Percentiles rank a stretch among this genome's conserved stretches.
phyloP scores from a whole-genome alignment of 2,888 invertebrate genomes.

The Dryobotodes eremita region DNA sequence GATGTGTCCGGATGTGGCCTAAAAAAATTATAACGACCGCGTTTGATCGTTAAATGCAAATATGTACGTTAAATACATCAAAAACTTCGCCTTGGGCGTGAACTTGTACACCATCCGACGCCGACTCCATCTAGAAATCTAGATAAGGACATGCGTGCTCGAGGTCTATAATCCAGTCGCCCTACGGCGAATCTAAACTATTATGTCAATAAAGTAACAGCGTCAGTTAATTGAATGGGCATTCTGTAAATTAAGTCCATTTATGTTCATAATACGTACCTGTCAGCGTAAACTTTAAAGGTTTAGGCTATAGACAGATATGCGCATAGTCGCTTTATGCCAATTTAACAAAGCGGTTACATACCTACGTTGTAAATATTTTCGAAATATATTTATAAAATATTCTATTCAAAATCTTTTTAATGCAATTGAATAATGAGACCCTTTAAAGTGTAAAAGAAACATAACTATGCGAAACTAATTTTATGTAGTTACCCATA shows the following conservation, averaged over 20 bases:
- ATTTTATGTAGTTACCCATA: constrained; percentile 14
- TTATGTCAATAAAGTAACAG: constrained; percentile 80
- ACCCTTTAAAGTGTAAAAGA: neutral
- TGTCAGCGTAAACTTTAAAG: constrained; percentile 46
- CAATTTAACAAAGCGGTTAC: constrained; percentile 6
- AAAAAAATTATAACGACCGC: constrained; percentile 56
- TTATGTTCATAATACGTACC: constrained; percentile 34
- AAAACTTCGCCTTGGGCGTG: constrained; percentile 74
- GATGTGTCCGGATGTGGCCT: constrained; percentile 52
- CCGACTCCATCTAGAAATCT: constrained; percentile 73
- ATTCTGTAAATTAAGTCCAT: constrained; percentile 72
- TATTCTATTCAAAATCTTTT: neutral
- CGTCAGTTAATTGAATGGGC: constrained; percentile 77
- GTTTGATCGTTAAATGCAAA: constrained; percentile 53
- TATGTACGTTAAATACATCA: constrained; percentile 67
- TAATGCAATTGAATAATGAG: neutral
- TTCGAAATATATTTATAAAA: neutral
- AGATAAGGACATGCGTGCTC: constrained; percentile 81
- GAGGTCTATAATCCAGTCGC: constrained; percentile 73
- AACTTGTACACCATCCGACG: constrained; percentile 74
- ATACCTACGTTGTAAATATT: neutral
- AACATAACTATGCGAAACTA: neutral
- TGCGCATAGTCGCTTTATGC: constrained; percentile 25
- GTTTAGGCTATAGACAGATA: constrained; percentile 17
- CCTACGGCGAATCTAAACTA: constrained; percentile 75